These are phyloP conservation scores for Myathropa florea DNA, from an alignment of 2,888 invertebrate species.

Conservation along the genomic window DNA sequence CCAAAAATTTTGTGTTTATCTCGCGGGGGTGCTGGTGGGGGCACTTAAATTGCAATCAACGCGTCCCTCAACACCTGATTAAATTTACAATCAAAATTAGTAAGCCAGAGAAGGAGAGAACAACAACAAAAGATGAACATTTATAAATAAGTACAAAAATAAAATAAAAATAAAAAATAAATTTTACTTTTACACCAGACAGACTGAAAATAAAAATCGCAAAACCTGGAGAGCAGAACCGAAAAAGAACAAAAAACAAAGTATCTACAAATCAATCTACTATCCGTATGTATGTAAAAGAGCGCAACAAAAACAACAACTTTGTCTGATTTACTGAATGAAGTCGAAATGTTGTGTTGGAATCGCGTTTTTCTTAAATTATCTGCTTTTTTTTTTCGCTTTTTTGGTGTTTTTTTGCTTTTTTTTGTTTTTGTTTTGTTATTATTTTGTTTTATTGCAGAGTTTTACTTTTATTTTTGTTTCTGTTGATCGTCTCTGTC, in stretches of 20 bases:
- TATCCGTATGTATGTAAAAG: slow-evolving; percentile 66
- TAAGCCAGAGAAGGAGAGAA: neutral
- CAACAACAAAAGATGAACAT: neutral
- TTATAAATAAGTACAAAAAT: neutral
- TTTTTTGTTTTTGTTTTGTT: neutral
- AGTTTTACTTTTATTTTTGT: slow-evolving; percentile 47
- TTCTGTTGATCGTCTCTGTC: slow-evolving; percentile 6
- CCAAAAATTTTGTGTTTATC: neutral
- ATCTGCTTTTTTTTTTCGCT: slow-evolving; percentile 39
- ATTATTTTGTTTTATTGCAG: slow-evolving; percentile 35
- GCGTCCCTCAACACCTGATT: slow-evolving; percentile 11
- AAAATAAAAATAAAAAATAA: neutral
- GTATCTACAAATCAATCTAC: slow-evolving; percentile 65
- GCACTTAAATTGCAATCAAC: neutral
- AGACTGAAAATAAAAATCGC: neutral
- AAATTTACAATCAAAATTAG: slow-evolving; percentile 1
- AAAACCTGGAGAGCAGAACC: neutral
- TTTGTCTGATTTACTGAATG: slow-evolving; percentile 76
- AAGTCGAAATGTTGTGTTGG: slow-evolving; percentile 72
- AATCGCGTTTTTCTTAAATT: slow-evolving; percentile 67
- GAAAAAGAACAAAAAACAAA: slow-evolving; percentile 5
- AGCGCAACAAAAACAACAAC: slow-evolving; percentile 48
- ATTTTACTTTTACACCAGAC: neutral
- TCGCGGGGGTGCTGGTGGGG: neutral
- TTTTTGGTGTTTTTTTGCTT: neutral